Percentiles rank a stretch among this genome's conserved stretches.
phyloP scores from a whole-genome alignment of 1,140 invertebrate species.

The Tetramorium simillimum region DNA sequence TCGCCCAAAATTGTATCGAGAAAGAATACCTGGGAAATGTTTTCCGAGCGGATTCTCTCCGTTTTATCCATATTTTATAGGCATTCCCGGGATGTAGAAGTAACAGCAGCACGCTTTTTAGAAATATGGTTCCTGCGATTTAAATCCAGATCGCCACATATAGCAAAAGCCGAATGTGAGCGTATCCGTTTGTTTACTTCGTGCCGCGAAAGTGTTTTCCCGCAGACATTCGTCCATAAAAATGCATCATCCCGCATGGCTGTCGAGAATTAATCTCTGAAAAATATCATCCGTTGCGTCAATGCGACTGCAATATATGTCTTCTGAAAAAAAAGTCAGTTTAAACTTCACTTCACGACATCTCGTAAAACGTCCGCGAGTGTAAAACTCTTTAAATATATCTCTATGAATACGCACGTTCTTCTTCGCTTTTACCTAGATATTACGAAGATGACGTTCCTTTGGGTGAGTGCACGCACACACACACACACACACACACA shows the following conservation, averaged over 20 bases:
- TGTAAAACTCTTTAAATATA: slow-evolving; percentile 43
- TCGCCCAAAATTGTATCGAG: slow-evolving; percentile 35
- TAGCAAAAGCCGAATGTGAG: background rate
- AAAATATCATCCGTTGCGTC: slow-evolving; percentile 36
- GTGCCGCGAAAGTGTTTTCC: slow-evolving; percentile 29
- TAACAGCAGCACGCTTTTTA: slow-evolving; percentile 36
- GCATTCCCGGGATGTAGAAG: background rate
- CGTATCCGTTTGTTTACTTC: slow-evolving; percentile 41
- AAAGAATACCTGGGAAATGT: slow-evolving; percentile 51
- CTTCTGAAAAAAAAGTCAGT: background rate
- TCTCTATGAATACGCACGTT: slow-evolving; percentile 10
- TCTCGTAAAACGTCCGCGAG: background rate
- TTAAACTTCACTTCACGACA: background rate
- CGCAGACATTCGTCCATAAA: slow-evolving; percentile 25
- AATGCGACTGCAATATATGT: background rate
- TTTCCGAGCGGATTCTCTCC: slow-evolving; percentile 13
- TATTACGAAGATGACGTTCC: background rate
- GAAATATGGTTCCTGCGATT: slow-evolving; percentile 41
- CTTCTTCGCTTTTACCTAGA: background rate
- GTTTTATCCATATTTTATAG: slow-evolving; percentile 33
- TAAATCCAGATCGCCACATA: slow-evolving; percentile 35
- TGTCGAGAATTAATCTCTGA: slow-evolving; percentile 39
- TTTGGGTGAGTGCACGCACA: background rate
- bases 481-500: background rate
- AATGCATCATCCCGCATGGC: slow-evolving; percentile 3